Base-by-base conservation (phyloP, 2,888 invertebrate genomes). In the Dendrolimus houi region DNA sequence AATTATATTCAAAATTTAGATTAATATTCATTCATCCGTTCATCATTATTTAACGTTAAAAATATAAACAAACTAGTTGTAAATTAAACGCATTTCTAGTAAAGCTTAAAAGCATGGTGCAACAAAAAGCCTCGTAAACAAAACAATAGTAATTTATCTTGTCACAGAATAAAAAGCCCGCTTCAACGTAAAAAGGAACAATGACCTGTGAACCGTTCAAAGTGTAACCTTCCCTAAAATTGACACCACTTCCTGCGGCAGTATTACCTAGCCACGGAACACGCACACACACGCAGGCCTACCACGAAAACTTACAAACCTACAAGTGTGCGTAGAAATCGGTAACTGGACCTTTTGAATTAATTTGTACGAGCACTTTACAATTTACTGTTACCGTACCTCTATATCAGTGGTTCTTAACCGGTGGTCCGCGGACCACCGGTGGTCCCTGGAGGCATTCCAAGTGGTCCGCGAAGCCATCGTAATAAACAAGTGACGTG, bases 181-280 rank as follows among this genome's bases (percentile, higher is more conserved):
- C 64, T 77, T 73, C 77, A 72, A 69, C 71, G 83, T 82, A 76
- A 83, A 79, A 75, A 83, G 74, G 83, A 83, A 88, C 88, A 88
- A 85, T 88, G 87, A 88, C 87, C 87, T 78, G 83, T 77, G 79
- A 83, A 83, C 79, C 78, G 75, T 82, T 86, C 72, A 75, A 78
- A 77, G 79, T 72, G 76, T 80, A 85, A 79, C 83, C 82, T 87
- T 88, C 85, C 86, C 85, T 79, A 86, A 86, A 88, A 85, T 85
- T 83, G 85, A 86, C 85, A 81, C 78, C 79, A 81, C 78, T 87
- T 88, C 87, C 89, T 87, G 87, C 74, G 74, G 75, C 77, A 76
- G 77, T 82, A 80, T 80, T 79, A 74, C 78, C 75, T 68, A 67
- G 68, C 67, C 66, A 71, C 69, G 68, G 66, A 71, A 69, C 74